Conservation (phyloP, 2,797 vertebrate species). For the Neopelma chrysocephalum region DNA sequence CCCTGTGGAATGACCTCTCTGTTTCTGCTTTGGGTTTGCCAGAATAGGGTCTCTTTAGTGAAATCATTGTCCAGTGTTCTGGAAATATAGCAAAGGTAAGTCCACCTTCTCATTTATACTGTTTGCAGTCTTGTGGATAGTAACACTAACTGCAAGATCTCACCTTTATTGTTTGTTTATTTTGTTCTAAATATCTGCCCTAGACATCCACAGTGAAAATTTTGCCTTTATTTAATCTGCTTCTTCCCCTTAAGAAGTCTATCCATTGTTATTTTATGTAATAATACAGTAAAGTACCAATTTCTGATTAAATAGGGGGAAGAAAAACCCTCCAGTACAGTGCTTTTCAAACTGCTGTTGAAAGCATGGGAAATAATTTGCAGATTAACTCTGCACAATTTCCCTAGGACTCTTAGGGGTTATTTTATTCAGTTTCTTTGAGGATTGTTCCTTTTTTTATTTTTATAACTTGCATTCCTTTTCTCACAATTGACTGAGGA, state of each 20-base stretch:
- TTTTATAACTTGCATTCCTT: background rate
- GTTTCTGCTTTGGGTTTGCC: conserved; percentile 19
- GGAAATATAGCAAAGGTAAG: conserved; percentile 39
- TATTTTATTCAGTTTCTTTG: background rate
- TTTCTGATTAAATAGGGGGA: background rate
- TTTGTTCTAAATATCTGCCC: conserved; percentile 3
- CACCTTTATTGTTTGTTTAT: background rate
- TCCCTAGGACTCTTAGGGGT: background rate
- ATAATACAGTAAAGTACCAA: background rate
- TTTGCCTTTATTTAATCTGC: background rate
- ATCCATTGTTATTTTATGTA: background rate
- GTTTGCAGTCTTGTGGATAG: background rate
- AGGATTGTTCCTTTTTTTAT: background rate
- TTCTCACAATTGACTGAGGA: background rate
- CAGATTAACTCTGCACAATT: background rate
- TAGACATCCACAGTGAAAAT: background rate
- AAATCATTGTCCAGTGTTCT: conserved; percentile 27
- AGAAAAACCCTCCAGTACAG: background rate
- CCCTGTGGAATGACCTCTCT: background rate
- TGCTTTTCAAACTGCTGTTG: background rate
- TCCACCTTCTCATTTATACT: conserved; percentile 14
- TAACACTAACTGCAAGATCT: background rate
- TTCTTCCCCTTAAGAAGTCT: background rate
- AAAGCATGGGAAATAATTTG: background rate
- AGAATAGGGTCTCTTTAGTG: conserved; percentile 15